Conservation (phyloP, 92 coral and sea anemone genomes). For the Phenganax subtilis region DNA sequence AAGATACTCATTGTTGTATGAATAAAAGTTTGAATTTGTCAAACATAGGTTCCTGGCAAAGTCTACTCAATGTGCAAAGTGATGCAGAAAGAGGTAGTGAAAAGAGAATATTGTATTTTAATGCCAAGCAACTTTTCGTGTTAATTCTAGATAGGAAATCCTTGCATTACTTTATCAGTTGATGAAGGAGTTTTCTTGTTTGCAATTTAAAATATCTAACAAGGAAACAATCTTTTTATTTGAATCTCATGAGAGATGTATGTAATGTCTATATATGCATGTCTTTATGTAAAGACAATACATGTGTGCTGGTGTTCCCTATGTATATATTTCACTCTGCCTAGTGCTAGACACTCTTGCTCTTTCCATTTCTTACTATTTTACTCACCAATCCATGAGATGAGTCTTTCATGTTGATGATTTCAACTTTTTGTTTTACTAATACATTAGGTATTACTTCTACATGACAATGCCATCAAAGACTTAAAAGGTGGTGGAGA, state of each 20-base stretch:
- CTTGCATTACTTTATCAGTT: too few relatives aligned
- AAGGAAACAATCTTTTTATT: neutral
- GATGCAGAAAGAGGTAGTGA: conserved; percentile 78
- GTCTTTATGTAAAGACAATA: too few relatives aligned
- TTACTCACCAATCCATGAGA: neutral
- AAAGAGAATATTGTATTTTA: too few relatives aligned
- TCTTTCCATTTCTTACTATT: neutral
- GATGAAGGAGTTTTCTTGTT: neutral
- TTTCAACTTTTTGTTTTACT: neutral
- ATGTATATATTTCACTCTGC: too few relatives aligned
- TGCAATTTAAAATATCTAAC: neutral
- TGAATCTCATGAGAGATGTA: too few relatives aligned
- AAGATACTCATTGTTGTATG: neutral
- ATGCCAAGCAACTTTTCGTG: too few relatives aligned
- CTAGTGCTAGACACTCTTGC: too few relatives aligned
- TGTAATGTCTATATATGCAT: too few relatives aligned
- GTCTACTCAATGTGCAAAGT: conserved; percentile 88
- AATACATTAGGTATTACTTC: conserved; percentile 58
- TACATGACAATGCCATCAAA: conserved; percentile 74
- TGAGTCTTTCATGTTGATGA: neutral
- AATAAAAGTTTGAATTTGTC: neutral
- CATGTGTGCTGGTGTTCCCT: too few relatives aligned
- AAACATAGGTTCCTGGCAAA: conserved; percentile 71
- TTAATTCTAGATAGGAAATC: too few relatives aligned
- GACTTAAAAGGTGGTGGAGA: conserved; percentile 85